Base-by-base conservation (phyloP, 2,113 vertebrate species). In the Lophotis ruficrista region DNA sequence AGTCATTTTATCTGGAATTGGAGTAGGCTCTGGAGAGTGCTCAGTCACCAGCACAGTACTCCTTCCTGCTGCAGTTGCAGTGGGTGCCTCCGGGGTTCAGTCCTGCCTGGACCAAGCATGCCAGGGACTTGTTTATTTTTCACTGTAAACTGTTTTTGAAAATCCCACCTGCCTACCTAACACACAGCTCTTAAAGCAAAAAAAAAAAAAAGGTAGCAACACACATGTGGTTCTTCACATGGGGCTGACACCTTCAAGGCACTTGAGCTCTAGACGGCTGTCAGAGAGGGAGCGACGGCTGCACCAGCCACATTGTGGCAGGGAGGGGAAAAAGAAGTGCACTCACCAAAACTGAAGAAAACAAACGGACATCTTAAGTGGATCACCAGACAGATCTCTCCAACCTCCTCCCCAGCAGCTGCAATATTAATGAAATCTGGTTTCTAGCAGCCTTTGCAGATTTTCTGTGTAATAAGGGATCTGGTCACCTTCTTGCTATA, bases 221-320 rank as follows among this genome's bases (percentile, higher is more conserved):
- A 61, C 10, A 51, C 14, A 7, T 1, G 3, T 4, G 1, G 2
- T 25, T 73, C 51, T 70, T 47, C 18, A 16, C 2, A 13, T n/a
- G 33, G 20, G 25, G 6, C 16, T 80, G 14, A 22, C 19, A 24
- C 14, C 19, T 58, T 56, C 30, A 14, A 43, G 28, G 65, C 23
- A 3, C 16, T 11, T 27, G 12, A 51, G 27, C 24, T 19, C 17
- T 17, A 17, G 20, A 8, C 11, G 22, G 43, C 17, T 19, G 18
- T 51, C 35, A 68, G 53, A 66, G n/a, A 28, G 14, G 8, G 10
- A 43, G 5, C 1, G 1, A 41, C 37, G 35, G 17, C 15, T 12
- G 4, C 41, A 41, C 6, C 48, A 31, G 45, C 3, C 17, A 14
- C 12, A 4, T 7, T 4, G 15, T 0, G 1, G 4, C 4, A 3